Base-by-base conservation (phyloP, 2,888 invertebrate species). In the Lagria hirta region DNA sequence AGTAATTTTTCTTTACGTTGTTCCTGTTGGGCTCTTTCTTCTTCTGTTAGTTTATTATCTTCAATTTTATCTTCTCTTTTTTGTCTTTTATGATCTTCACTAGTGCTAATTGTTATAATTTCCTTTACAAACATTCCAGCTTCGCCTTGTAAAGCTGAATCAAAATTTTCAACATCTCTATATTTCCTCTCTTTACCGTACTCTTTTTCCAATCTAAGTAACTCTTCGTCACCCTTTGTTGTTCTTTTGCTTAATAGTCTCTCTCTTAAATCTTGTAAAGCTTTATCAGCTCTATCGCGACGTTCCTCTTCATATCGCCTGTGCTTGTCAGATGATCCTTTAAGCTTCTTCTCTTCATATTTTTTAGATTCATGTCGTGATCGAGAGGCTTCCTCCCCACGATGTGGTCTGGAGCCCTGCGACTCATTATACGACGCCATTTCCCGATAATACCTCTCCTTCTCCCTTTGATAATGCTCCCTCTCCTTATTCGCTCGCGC, bases 241-340 rank as follows among this genome's bases (percentile, higher is more conserved):
- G 79, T 83, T 55, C 81, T 74, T 69, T 85, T 85, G 64, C 82
- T 84, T 12, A 86, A 66, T 51, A 85, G 72, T 60, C 88, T 78
- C 57, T 84, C 85, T 55, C 88, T 76, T 62, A 89, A 74, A 70
- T 89, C 88, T 64, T 88, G 86, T 45, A 88, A 73, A 42, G 85
- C 80, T 54, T 79, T 75, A 61, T 80, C 82, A 0, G 78, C 79
- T 12, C 78, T 76, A 27, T 64, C 69, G 43, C 73, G 64, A n/a
- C 73, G 74, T 41, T 73, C 73, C 6, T 70, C 68, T 5, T 69
- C 70, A 49, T 67, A 66, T 10, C 65, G 53, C 4, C 68, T 58
- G 41, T 66, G 62, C 44, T 64, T 68, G 24, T 69, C 67, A 36
- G 53, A 52, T 7, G 63, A 64, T 37, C 54, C 51, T 36, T 65